These are phyloP conservation scores for Holotrichia oblita DNA, from an alignment of 1,140 invertebrate genomes.

Conservation along the genomic window DNA sequence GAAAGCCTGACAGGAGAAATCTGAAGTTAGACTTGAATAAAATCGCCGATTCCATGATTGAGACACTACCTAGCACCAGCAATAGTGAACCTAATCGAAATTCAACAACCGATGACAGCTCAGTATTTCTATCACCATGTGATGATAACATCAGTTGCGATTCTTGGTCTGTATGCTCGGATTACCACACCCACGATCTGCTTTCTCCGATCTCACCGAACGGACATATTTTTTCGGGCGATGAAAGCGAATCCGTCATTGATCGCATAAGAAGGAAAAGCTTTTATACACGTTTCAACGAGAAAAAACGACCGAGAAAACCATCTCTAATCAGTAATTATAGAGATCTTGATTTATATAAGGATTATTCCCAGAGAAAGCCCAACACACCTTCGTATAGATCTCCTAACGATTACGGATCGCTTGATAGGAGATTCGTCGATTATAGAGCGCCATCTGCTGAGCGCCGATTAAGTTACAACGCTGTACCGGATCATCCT, in stretches of 20 bases:
- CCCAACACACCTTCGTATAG: neutral
- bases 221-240: slow-evolving; percentile 58
- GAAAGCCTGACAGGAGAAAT: slow-evolving; percentile 61
- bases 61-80: slow-evolving; percentile 61
- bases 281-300: slow-evolving; percentile 88
- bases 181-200: slow-evolving; percentile 59
- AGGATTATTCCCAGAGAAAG: slow-evolving; percentile 45
- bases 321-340: slow-evolving; percentile 51
- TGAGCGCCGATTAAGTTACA: slow-evolving; percentile 16
- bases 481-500: neutral
- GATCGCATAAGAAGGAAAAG: slow-evolving; percentile 88
- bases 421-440: slow-evolving; percentile 51
- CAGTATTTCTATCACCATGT: slow-evolving; percentile 66
- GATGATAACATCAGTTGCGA: slow-evolving; percentile 72
- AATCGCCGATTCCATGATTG: slow-evolving; percentile 64
- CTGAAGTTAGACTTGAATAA: slow-evolving; percentile 76
- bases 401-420: slow-evolving; percentile 53
- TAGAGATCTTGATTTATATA: slow-evolving; percentile 58
- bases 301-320: slow-evolving; percentile 70
- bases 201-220: slow-evolving; percentile 66
- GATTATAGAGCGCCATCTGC: slow-evolving; percentile 37
- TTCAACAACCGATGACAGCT: slow-evolving; percentile 60
- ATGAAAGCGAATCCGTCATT: slow-evolving; percentile 67
- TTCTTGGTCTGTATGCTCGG: slow-evolving; percentile 75
- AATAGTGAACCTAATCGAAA: slow-evolving; percentile 61